phyloP scores from a whole-genome alignment of 1,140 invertebrate genomes.

The Dendrolimus kikuchii region DNA sequence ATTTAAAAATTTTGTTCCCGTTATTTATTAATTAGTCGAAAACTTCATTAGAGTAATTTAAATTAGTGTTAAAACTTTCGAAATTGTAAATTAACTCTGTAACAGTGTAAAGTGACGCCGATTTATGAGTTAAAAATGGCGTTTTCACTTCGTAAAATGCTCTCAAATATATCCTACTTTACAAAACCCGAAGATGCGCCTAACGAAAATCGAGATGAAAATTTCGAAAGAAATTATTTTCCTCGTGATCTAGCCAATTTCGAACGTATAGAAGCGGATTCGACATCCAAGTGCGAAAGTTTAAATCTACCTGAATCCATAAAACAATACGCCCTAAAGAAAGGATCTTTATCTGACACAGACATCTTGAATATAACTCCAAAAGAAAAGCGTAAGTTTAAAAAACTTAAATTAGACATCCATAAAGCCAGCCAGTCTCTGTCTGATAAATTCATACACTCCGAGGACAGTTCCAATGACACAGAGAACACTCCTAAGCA shows the following conservation, averaged over 20 bases:
- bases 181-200: slow-evolving; percentile 33
- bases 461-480: too few species aligned
- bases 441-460: slow-evolving; percentile 3
- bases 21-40: too few species aligned
- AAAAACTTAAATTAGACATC: slow-evolving; percentile 53
- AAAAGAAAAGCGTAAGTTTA: slow-evolving; percentile 23
- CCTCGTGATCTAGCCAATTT: slow-evolving; percentile 20
- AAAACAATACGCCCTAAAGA: slow-evolving; percentile 37
- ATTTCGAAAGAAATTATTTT: slow-evolving; percentile 1
- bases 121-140: slow-evolving; percentile 33
- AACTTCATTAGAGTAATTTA: too few species aligned
- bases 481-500: slow-evolving; percentile 57
- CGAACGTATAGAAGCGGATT: slow-evolving; percentile 40
- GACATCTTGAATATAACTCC: slow-evolving; percentile 30
- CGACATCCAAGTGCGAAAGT: slow-evolving; percentile 34
- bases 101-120: not conserved
- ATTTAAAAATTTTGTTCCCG: too few species aligned
- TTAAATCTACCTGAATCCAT: slow-evolving; percentile 40
- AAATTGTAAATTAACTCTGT: not conserved
- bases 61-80: too few species aligned
- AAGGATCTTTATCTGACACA: slow-evolving; percentile 52
- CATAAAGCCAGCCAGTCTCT: slow-evolving; percentile 48
- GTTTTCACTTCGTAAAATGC: slow-evolving; percentile 54
- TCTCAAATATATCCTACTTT: slow-evolving; percentile 59
- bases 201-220: slow-evolving; percentile 6